These are phyloP conservation scores for Muscina levida DNA, from an alignment of 2,888 invertebrate genomes.

Conservation along the genomic window DNA sequence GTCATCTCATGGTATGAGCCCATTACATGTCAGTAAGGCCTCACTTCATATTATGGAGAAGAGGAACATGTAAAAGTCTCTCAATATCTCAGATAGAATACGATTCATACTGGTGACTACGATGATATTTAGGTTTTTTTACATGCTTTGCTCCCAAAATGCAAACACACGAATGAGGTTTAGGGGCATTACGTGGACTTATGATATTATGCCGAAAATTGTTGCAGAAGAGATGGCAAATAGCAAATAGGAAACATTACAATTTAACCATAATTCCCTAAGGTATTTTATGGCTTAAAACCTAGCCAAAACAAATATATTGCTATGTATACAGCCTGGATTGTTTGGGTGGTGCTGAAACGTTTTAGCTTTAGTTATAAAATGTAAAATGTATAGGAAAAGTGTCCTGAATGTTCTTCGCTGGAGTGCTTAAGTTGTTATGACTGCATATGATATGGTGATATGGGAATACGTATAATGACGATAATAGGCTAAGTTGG, in stretches of 20 bases:
- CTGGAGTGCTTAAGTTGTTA: too few relatives aligned
- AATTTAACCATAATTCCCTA: slow-evolving; percentile 39
- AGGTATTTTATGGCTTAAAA: slow-evolving; percentile 46
- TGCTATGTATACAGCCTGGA: background rate
- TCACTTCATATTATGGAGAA: slow-evolving; percentile 41
- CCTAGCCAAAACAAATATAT: too few relatives aligned
- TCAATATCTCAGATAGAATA: too few relatives aligned
- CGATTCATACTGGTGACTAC: slow-evolving; percentile 10
- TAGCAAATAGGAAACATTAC: background rate
- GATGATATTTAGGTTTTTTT: background rate
- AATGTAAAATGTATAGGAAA: background rate
- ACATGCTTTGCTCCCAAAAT: too few relatives aligned
- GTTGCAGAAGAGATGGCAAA: too few relatives aligned
- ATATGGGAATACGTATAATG: too few relatives aligned
- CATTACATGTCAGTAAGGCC: slow-evolving; percentile 46
- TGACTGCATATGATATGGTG: too few relatives aligned
- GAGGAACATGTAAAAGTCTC: too few relatives aligned
- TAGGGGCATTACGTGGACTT: too few relatives aligned
- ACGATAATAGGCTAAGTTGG: too few relatives aligned
- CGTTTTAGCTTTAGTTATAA: slow-evolving; percentile 18
- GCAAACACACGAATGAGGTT: too few relatives aligned
- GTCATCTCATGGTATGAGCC: slow-evolving; percentile 59
- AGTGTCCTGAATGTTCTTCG: background rate
- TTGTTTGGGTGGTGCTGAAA: slow-evolving; percentile 12
- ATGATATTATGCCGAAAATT: background rate